Conservation (phyloP, 2,113 vertebrate species). For the Agapornis roseicollis region DNA sequence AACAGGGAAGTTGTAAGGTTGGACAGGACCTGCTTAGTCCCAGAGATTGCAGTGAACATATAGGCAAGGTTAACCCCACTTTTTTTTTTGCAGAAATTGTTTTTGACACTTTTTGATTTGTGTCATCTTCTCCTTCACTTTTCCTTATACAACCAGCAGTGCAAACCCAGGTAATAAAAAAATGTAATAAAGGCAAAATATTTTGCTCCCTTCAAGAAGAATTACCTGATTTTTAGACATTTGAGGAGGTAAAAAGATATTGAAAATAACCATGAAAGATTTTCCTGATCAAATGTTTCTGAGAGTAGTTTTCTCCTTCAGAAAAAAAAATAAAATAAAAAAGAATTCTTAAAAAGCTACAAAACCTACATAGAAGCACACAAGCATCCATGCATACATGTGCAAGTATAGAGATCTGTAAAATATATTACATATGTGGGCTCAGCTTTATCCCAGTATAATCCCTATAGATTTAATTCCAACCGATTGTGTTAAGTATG, state of each 20-base stretch:
- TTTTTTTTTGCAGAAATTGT: neutral
- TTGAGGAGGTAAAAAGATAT: neutral
- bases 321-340: neutral
- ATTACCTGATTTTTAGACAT: neutral
- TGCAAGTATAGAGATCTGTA: neutral
- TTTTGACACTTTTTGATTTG: neutral
- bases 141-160: neutral
- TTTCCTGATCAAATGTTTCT: neutral
- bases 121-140: neutral
- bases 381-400: neutral
- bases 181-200: neutral
- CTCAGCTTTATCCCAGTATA: neutral
- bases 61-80: neutral
- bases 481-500: neutral
- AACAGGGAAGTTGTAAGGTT: neutral
- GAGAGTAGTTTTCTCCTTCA: neutral
- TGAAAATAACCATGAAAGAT: neutral
- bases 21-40: neutral
- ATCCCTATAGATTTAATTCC: neutral
- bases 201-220: neutral
- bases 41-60: neutral
- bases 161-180: neutral
- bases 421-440: neutral
- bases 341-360: neutral
- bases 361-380: neutral